Base-by-base conservation (phyloP, 2,888 invertebrate species). In the Caenorhabditis sulstoni region DNA sequence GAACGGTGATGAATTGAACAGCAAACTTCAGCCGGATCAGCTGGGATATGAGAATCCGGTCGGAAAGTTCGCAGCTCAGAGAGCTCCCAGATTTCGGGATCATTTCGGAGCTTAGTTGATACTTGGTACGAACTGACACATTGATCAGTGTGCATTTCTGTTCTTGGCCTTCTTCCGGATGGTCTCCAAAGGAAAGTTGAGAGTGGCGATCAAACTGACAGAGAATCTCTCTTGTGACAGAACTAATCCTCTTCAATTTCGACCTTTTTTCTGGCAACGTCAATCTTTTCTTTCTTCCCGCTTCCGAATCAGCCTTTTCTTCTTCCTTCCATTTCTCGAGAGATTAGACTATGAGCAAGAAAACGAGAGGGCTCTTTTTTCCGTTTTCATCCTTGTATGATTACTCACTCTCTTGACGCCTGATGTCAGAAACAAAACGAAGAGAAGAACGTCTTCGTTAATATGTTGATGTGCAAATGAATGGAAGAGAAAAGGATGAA, bases 321-420 rank as follows among this genome's bases (percentile, higher is more conserved):
- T 45, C 58, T 45, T 23, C 23, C 47, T 62, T 50, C 37, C 35
- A 29, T 61, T 18, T 23, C 35, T 47, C 29, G 29, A 18, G 18
- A 12, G 55, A 55, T 55, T 55, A 55, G 18, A 37, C 55, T 55
- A n/a, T 55, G 29, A 55, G 39, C 37, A 55, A 41, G 41, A n/a
- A n/a, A n/a, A n/a, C n/a, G n/a, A n/a, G n/a, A n/a, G n/a, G n/a
- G n/a, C n/a, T n/a, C n/a, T n/a, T n/a, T n/a, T n/a, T n/a, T n/a
- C n/a, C 41, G 35, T 37, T 7, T 1, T 8, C 1, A 18, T 53
- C 18, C 3, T 35, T 23, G 29, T n/a, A 11, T n/a, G 53, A 53
- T 62, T 62, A 62, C 61, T 62, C 61, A 62, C 20, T 47, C 47
- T 22, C 8, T 37, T 47, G 20, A 49, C 49, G 20, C 49, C 37